Conservation (phyloP, 2,888 invertebrate species). For the Clepsis dumicolana region DNA sequence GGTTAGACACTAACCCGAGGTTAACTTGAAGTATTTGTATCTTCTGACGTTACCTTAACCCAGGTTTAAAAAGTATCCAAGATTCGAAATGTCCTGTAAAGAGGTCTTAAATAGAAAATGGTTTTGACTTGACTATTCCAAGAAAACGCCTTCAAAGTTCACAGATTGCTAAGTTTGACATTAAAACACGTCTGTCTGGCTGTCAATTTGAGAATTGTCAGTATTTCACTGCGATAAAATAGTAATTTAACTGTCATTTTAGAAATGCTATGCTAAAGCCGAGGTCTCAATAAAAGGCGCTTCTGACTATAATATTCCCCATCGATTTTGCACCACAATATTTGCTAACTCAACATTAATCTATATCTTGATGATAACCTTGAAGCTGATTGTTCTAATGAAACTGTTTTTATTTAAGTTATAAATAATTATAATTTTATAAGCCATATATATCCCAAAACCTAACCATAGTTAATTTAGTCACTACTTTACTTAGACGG, state of each 20-base stretch:
- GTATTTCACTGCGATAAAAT: background rate
- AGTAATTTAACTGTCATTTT: background rate
- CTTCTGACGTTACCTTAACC: too few relatives aligned
- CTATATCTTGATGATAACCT: background rate
- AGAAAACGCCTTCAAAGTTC: background rate
- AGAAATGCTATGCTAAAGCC: background rate
- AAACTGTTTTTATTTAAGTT: too few relatives aligned
- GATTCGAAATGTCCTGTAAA: background rate
- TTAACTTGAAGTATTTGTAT: too few relatives aligned
- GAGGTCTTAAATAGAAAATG: background rate
- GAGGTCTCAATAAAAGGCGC: background rate
- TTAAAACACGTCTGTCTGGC: slow-evolving; percentile 1
- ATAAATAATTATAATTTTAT: too few relatives aligned
- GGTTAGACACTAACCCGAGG: too few relatives aligned
- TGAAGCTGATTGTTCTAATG: background rate
- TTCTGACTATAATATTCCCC: background rate
- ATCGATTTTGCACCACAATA: background rate
- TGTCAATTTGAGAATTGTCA: slow-evolving; percentile 12
- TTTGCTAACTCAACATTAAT: background rate
- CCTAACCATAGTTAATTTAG: too few relatives aligned
- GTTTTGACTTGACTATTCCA: background rate
- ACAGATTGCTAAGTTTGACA: background rate
- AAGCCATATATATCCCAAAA: too few relatives aligned
- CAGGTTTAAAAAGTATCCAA: too few relatives aligned
- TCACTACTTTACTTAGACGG: too few relatives aligned